These are phyloP conservation scores for Gambusia affinis DNA, from an alignment of 2,113 vertebrate genomes.

Conservation along the genomic window DNA sequence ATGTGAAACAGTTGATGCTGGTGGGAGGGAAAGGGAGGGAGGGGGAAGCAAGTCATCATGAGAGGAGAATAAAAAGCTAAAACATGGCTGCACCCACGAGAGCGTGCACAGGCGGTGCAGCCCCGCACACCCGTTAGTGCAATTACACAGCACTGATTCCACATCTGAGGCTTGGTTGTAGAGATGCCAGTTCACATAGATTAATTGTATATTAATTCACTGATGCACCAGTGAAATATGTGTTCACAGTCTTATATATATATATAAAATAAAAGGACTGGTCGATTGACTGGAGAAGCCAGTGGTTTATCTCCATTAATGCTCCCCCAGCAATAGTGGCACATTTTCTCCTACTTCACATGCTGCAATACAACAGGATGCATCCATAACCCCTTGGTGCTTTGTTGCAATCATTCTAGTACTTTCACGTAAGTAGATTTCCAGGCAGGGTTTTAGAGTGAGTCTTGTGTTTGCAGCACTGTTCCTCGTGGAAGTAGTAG, in stretches of 20 bases:
- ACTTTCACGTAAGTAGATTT: constrained; percentile 55
- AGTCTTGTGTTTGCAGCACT: constrained; percentile 28
- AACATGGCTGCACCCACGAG: constrained; percentile 73
- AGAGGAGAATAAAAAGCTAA: constrained; percentile 55
- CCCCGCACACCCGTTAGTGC: constrained; percentile 55
- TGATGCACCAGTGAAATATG: constrained; percentile 4
- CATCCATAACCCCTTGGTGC: constrained; percentile 50
- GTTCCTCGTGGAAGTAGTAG: constrained; percentile 45
- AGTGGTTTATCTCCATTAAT: constrained; percentile 38
- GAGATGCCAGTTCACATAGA: constrained; percentile 34
- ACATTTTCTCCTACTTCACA: constrained; percentile 35
- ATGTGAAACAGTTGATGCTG: constrained; percentile 5
- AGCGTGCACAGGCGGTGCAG: constrained; percentile 35
- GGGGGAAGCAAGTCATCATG: constrained; percentile 70
- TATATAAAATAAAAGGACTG: too few species aligned
- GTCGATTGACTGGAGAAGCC: constrained; percentile 17
- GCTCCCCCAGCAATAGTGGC: constrained; percentile 34
- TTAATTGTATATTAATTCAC: constrained; percentile 28
- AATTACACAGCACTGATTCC: constrained; percentile 52
- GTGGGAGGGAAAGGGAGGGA: constrained; percentile 8
- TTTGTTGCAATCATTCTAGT: constrained; percentile 48
- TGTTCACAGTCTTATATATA: background rate
- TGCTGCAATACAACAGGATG: constrained; percentile 25
- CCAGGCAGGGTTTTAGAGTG: constrained; percentile 6
- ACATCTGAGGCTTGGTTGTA: constrained; percentile 34